Base-by-base conservation (phyloP, 2,113 vertebrate genomes). In the Anoura caudifer region DNA sequence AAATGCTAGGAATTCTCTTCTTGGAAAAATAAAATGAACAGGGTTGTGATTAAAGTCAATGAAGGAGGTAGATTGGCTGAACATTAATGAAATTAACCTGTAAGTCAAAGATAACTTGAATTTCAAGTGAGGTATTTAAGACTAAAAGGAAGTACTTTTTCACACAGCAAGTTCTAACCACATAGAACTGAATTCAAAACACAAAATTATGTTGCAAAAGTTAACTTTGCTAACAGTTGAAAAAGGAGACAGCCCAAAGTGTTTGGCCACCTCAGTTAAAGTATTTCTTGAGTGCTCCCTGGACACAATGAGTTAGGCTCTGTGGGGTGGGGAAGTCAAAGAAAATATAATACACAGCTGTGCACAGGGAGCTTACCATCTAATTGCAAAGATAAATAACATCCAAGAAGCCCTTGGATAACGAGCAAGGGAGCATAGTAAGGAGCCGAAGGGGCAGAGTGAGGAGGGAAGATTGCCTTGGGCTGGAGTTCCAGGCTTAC, bases 161-260 rank as follows among this genome's bases (percentile, higher is more conserved):
- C 41, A 84, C 76, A 52, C 20, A 65, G 56, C 10, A 70, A 81
- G 22, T 72, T 89, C 45, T 80, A 45, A 84, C 41, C 20, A 7
- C 63, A 36, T 26, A 84, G 72, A 76, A 82, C 26, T 95, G 87
- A 56, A 83, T 95, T 92, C 26, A 65, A 69, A 81, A 77, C 54
- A 72, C 54, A 14, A 17, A 73, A 80, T 82, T 75, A 61, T 89
- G 24, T 95, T 87, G 72, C 63, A 96, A 92, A 97, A 45, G 9
- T 63, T 93, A 75, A 87, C 52, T 94, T 84, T 67, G 72, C 28
- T 43, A 52, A 87, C 33, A 43, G 41, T 88, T 75, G 67, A 70
- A 82, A 94, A 61, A 72, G 26, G 73, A 95, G n/a, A 50, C 36
- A 72, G 26, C 45, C 54, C 45, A 73, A 80, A 45, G 38, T 47